Evolutionary conservation across 2,888 invertebrate genomes (phyloP), one percentile per base, ranked within the genome.

Genomic region (Pediacus dermestoides): DNA sequence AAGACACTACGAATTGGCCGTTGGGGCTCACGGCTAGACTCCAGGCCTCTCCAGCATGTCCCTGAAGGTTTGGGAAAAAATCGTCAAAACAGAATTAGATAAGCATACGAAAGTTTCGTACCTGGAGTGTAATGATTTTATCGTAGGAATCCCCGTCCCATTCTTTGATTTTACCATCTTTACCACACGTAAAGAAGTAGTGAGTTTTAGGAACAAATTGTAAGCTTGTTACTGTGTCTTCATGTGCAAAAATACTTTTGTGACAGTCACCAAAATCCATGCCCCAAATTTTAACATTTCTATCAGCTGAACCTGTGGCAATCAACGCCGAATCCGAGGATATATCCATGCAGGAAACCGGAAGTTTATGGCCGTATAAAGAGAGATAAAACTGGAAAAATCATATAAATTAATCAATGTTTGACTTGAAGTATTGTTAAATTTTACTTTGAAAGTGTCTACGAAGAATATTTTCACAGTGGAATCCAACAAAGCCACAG

Each of bases 221-320:
- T 16, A 97, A 66, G 16, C 86, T 81, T 41, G 91, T 93, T 6
- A 99, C 82, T 0, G 94, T 89, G 67, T 95, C 94, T 58, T 96
- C 93, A 67, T 99, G 97, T 0, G 95, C 96, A 68, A 95, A 92
- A 52, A 97, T 77, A 0, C 94, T 94, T 59, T 82, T 82, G 71
- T 94, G 96, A 56, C 95, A 96, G 68, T 99, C 95, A n/a, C 97
- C 97, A 67, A 94, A 97, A 70, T 97, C 95, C 71, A 97, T 77
- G 18, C 97, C 97, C 97, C 97, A 99, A 45, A 99, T 84, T 74
- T 96, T 95, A 15, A 97, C 80, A 66, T 91, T 95, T 23, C 94
- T 80, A 73, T 99, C 99, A 0, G 89, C 88, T 2, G 96, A 95
- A 4, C 96, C 97, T 0, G 97, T 95, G 6, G 83, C 89, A 47